Evolutionary conservation across 1,140 invertebrate genomes (phyloP).

Genomic region (Theocolax elegans): DNA sequence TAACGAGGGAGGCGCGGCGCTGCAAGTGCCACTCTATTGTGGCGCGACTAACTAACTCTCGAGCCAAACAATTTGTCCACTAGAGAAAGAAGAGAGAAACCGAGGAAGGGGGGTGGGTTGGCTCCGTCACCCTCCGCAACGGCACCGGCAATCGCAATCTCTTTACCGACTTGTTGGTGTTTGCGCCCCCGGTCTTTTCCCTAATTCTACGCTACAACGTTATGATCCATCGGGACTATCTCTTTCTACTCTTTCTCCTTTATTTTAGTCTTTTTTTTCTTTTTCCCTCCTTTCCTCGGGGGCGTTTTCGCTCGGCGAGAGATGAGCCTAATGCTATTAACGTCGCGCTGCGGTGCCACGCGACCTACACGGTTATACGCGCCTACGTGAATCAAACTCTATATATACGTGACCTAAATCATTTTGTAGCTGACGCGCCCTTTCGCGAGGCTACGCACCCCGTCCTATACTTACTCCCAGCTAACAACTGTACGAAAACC

Average conservation of each 20-base stretch:
- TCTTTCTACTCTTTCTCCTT: background rate
- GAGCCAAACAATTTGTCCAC: conserved; percentile 66
- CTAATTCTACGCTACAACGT: too few relatives aligned
- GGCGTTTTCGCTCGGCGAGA: conserved; percentile 1
- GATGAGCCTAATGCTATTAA: conserved; percentile 47
- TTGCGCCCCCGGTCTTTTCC: too few relatives aligned
- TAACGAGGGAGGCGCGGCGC: conserved; percentile 58
- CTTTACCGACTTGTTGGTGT: conserved; percentile 49
- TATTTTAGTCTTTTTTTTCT: background rate
- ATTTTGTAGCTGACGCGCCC: conserved; percentile 23
- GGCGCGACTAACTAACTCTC: conserved; percentile 64
- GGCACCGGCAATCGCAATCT: conserved; percentile 52
- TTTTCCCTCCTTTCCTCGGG: background rate
- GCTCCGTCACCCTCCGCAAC: conserved; percentile 43
- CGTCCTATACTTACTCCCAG: too few relatives aligned
- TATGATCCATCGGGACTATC: too few relatives aligned
- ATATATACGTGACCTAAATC: conserved; percentile 31
- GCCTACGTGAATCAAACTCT: background rate
- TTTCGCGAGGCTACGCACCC: background rate
- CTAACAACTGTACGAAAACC: too few relatives aligned
- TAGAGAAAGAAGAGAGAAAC: conserved; percentile 30
- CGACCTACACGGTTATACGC: conserved; percentile 21
- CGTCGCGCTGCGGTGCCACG: conserved; percentile 49
- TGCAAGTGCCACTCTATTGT: conserved; percentile 64
- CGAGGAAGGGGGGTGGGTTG: conserved; percentile 2